Evolutionary conservation across 2,888 invertebrate genomes (phyloP).

Genomic region (Creontiades dilutus): DNA sequence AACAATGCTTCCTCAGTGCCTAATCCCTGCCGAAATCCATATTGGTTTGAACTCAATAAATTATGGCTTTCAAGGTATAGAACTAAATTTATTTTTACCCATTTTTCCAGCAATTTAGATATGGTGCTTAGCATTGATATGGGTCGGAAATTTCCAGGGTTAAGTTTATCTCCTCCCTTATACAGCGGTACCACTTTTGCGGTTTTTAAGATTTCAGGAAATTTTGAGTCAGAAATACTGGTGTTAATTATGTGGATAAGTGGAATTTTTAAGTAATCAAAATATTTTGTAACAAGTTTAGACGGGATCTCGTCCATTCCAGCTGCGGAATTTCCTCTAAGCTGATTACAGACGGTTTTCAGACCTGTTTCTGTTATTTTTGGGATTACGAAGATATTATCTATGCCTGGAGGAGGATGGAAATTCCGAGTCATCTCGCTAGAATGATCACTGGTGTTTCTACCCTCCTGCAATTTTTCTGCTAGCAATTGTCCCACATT

Average conservation of each 20-base stretch:
- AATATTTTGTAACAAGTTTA: neutral
- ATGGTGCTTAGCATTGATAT: neutral
- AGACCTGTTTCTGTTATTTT: neutral
- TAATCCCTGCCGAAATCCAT: neutral
- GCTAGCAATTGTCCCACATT: neutral
- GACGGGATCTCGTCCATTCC: neutral
- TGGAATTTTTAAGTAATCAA: neutral
- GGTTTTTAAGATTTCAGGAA: neutral
- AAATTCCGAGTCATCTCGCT: no score
- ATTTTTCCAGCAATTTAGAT: neutral
- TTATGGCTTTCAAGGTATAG: neutral
- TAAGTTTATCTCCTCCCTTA: conserved; percentile 1
- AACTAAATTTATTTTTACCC: neutral
- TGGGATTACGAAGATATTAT: conserved; percentile 12
- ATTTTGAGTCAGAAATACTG: neutral
- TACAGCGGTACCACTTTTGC: conserved; percentile 29
- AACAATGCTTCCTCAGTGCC: neutral
- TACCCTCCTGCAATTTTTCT: conserved; percentile 2
- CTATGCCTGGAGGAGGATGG: no score
- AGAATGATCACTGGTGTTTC: neutral
- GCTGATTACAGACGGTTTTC: neutral
- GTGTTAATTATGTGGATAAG: neutral
- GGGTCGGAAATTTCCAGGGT: conserved; percentile 1
- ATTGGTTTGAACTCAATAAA: neutral
- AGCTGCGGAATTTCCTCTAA: conserved; percentile 7